phyloP scores from a whole-genome alignment of 2,113 vertebrate species.

The Eulemur rufifrons region DNA sequence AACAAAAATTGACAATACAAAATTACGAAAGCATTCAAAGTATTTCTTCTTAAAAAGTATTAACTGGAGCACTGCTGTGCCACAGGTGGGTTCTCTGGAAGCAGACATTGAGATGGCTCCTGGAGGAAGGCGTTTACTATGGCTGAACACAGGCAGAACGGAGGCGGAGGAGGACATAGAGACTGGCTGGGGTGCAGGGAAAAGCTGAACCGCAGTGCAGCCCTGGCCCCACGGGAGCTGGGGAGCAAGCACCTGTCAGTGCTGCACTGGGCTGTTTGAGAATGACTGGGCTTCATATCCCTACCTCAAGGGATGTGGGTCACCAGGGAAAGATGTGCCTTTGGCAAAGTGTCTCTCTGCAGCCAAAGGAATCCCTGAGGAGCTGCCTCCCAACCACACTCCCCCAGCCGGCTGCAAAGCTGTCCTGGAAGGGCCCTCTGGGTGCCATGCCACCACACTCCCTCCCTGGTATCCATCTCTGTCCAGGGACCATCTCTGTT shows the following conservation, averaged over 20 bases:
- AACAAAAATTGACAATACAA: no score
- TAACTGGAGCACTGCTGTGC: fast-evolving
- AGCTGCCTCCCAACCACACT: fast-evolving
- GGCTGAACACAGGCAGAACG: fast-evolving
- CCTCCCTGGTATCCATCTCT: fast-evolving
- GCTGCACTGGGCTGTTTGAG: fast-evolving
- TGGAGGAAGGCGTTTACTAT: neutral
- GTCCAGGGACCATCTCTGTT: fast-evolving
- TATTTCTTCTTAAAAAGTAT: neutral
- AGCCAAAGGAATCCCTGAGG: no score
- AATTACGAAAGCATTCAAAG: neutral
- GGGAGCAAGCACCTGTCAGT: fast-evolving
- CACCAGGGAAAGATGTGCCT: neutral
- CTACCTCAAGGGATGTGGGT: fast-evolving
- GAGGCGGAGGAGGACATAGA: neutral
- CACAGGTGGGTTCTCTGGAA: neutral
- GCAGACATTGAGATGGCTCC: fast-evolving
- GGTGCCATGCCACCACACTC: fast-evolving
- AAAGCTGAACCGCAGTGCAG: fast-evolving
- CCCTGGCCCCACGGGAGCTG: fast-evolving
- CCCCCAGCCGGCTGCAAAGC: neutral
- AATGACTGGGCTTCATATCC: fast-evolving
- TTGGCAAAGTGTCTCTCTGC: neutral
- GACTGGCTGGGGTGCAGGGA: fast-evolving
- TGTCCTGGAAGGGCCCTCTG: no score